These are phyloP conservation scores for Antrozous pallidus DNA, from an alignment of 2,797 vertebrate genomes.

Conservation along the genomic window DNA sequence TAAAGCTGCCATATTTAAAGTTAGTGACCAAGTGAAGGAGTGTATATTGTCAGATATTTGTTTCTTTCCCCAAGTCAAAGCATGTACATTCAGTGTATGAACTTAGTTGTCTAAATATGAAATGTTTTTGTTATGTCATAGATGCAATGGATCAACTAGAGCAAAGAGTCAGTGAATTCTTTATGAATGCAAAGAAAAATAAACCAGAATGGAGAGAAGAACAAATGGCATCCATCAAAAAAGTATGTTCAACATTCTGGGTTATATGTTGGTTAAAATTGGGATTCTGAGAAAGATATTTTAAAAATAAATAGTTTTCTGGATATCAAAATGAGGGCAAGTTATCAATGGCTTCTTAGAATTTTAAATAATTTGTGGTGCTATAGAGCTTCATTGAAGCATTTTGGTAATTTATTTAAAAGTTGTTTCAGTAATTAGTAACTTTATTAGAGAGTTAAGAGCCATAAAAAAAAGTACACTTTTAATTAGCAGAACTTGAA, in stretches of 20 bases:
- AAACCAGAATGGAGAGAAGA: slow-evolving; percentile 99
- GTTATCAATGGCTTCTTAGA: neutral
- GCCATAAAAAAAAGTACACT: neutral
- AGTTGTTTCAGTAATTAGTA: neutral
- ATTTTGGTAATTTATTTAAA: slow-evolving; percentile 28
- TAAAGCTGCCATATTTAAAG: neutral
- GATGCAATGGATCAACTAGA: slow-evolving; percentile 99
- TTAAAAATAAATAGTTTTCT: neutral
- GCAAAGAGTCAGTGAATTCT: slow-evolving; percentile 98
- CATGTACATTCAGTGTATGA: slow-evolving; percentile 12
- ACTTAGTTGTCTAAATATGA: slow-evolving; percentile 51
- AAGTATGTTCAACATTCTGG: slow-evolving; percentile 84
- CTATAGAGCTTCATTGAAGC: neutral
- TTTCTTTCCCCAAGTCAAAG: neutral
- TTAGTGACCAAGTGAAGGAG: neutral
- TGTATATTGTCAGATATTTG: neutral
- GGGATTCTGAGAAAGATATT: neutral
- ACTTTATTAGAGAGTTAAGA: slow-evolving; percentile 7
- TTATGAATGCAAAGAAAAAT: slow-evolving; percentile 98
- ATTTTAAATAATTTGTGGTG: neutral
- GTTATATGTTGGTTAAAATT: neutral
- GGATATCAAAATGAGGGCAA: neutral
- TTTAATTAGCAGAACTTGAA: neutral
- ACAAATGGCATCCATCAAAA: slow-evolving; percentile 99
- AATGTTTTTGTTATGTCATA: slow-evolving; percentile 79